Conservation (phyloP, 2,113 vertebrate genomes). For the Tenrec ecaudatus region DNA sequence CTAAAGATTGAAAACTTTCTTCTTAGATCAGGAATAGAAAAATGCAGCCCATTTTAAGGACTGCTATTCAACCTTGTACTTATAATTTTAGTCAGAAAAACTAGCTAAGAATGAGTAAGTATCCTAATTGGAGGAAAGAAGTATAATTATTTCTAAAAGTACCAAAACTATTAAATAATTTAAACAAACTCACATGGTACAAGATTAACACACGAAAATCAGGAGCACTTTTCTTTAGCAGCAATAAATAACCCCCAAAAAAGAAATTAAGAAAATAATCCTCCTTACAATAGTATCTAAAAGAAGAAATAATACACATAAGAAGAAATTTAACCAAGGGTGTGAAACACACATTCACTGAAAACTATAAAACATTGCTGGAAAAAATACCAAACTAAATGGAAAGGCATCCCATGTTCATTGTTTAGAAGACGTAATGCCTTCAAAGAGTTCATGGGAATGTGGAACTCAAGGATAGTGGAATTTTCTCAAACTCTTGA, state of each 20-base stretch:
- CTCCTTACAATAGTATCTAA: not conserved
- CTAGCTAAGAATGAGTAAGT: not conserved
- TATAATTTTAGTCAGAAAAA: not conserved
- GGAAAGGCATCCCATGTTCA: not conserved
- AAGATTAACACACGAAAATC: not conserved
- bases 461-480: too few relatives aligned
- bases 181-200: not conserved
- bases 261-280: not conserved
- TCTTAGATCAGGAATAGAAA: not conserved
- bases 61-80: not conserved
- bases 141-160: not conserved
- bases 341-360: not conserved
- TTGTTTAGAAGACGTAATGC: not conserved
- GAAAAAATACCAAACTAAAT: too few relatives aligned
- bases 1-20: not conserved
- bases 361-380: too few relatives aligned
- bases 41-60: not conserved
- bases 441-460: too few relatives aligned
- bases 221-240: not conserved
- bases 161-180: not conserved
- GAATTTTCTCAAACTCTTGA: too few relatives aligned
- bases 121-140: not conserved
- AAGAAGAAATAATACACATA: not conserved
- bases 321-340: not conserved
- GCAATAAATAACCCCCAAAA: not conserved